These are phyloP conservation scores for Papilio dardanus DNA, from an alignment of 1,140 invertebrate genomes.

Conservation along the genomic window DNA sequence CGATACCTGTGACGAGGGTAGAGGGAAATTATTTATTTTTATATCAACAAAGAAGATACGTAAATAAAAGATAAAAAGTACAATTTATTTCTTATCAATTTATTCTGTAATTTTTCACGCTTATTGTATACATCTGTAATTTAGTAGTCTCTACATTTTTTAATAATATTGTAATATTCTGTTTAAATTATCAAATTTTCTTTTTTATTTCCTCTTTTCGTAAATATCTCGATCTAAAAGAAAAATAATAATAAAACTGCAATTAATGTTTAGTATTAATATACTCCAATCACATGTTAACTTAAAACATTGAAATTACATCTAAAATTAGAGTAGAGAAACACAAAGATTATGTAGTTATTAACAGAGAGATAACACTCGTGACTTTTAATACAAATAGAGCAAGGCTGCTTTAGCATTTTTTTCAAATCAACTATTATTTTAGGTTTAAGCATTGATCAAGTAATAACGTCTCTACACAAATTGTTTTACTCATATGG, in stretches of 20 bases:
- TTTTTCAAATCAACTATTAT: too few relatives aligned
- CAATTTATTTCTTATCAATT: not conserved
- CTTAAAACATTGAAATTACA: too few relatives aligned
- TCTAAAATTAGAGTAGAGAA: too few relatives aligned
- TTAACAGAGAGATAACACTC: too few relatives aligned
- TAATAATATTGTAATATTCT: not conserved
- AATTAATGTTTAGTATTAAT: not conserved
- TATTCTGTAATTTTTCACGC: too few relatives aligned
- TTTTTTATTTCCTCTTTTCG: not conserved
- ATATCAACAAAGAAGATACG: conserved; percentile 28
- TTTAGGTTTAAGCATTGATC: too few relatives aligned
- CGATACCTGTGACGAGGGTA: conserved; percentile 61
- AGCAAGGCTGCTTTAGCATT: too few relatives aligned
- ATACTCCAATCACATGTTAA: too few relatives aligned
- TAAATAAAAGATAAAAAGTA: not conserved
- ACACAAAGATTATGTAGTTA: too few relatives aligned
- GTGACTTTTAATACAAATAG: too few relatives aligned
- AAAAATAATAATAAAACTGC: not conserved
- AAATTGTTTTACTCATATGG: not conserved
- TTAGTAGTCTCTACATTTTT: not conserved
- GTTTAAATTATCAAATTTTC: not conserved
- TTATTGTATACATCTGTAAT: too few relatives aligned
- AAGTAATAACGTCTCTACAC: too few relatives aligned
- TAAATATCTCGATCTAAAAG: not conserved
- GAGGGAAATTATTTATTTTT: conserved; percentile 53